Evolutionary conservation across 37 sponge, comb jelly and placozoan species (phyloP).

Genomic region (Crambe crambe): DNA sequence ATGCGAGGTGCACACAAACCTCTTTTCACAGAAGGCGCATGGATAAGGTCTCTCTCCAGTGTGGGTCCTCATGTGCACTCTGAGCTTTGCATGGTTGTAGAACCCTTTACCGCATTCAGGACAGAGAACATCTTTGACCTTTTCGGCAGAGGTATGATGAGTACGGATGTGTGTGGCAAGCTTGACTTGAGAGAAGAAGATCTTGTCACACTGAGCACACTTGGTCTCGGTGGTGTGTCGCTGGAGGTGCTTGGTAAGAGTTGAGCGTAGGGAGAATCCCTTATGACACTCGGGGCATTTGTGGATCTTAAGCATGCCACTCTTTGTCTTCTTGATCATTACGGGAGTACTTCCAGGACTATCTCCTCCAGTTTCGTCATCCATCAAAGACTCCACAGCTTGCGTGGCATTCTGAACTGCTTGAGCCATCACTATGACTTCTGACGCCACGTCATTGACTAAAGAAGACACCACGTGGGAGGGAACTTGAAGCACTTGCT

Average conservation of each 20-base stretch:
- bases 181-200: slow-evolving; percentile 24
- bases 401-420: slow-evolving; percentile 17
- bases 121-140: slow-evolving; percentile 15
- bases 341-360: neutral
- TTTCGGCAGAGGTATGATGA: slow-evolving; percentile 15
- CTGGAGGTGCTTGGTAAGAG: slow-evolving; percentile 10
- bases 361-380: neutral
- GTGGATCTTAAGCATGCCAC: slow-evolving; percentile 12
- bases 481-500: slow-evolving; percentile 19
- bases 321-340: slow-evolving; percentile 6
- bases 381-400: slow-evolving; percentile 21
- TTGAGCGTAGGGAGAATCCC: neutral
- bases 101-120: slow-evolving; percentile 24
- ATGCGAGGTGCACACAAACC: slow-evolving; percentile 16
- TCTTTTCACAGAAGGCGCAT: slow-evolving; percentile 30
- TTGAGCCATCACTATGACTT: slow-evolving; percentile 32
- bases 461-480: neutral
- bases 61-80: slow-evolving; percentile 19
- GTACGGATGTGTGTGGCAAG: slow-evolving; percentile 14
- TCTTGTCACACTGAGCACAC: slow-evolving; percentile 21
- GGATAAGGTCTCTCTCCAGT: slow-evolving; percentile 14
- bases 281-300: slow-evolving; percentile 20
- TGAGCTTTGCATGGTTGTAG: slow-evolving; percentile 20
- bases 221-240: slow-evolving; percentile 17
- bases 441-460: slow-evolving; percentile 23